Conservation (phyloP, 2,888 invertebrate genomes). For the Caradrina kadenii region DNA sequence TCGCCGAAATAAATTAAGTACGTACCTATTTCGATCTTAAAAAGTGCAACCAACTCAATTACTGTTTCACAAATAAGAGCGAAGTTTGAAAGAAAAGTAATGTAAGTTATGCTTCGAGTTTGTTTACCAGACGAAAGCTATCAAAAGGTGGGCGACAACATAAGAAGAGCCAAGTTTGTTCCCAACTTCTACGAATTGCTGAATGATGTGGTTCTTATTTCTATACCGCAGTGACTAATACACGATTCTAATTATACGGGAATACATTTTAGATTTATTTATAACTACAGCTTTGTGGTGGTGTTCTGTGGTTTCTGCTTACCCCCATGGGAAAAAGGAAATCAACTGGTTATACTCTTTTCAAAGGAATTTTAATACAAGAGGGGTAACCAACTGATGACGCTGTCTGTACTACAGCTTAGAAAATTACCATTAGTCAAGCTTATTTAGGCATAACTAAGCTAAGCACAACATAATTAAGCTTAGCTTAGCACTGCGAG, state of each 20-base stretch:
- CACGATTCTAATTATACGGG: background rate
- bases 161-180: constrained; percentile 47
- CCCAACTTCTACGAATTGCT: constrained; percentile 45
- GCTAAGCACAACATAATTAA: background rate
- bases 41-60: constrained; percentile 67
- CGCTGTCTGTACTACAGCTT: background rate
- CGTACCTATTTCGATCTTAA: constrained; percentile 24
- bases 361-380: too few relatives aligned
- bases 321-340: too few relatives aligned
- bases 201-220: constrained; percentile 30
- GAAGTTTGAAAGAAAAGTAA: constrained; percentile 68
- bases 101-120: constrained; percentile 63
- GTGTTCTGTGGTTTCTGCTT: too few relatives aligned
- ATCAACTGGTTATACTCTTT: too few relatives aligned
- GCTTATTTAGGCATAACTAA: too few relatives aligned
- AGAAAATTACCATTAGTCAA: background rate
- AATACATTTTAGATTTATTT: constrained; percentile 1
- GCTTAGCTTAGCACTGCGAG: background rate
- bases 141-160: constrained; percentile 53
- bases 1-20: constrained; percentile 56
- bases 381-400: too few relatives aligned
- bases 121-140: constrained; percentile 53
- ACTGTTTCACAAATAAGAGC: constrained; percentile 52
- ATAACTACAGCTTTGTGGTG: too few relatives aligned
- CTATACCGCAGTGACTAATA: constrained; percentile 16